Evolutionary conservation across 2,888 invertebrate genomes (phyloP), one percentile per base, ranked within the genome.

Genomic region (Halictus quadricinctus): DNA sequence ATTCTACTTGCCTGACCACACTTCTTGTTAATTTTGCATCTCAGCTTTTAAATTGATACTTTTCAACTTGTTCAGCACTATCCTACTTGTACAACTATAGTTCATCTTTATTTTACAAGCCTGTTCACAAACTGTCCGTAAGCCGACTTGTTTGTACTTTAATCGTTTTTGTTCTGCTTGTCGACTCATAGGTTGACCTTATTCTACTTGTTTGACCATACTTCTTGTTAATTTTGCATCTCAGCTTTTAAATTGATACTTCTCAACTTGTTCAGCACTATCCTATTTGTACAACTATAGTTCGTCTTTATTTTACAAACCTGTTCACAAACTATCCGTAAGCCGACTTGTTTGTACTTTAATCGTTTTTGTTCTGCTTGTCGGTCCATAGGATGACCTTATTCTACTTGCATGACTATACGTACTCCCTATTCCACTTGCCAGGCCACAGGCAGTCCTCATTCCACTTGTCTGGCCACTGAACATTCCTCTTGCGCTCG

Each of bases 401-500:
- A 64, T 64, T 64, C 64, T 64, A 64, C 64, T 64, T 29, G 64
- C 25, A 5, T 7, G 29, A 29, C 15, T 29, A 64, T 29, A 29
- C 29, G 25, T 60, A 21, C 15, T 12, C 13, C 25, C 25, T 60
- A 29, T 64, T 64, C 64, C 64, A 64, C 25, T 64, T 64, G 64
- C 64, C 15, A 64, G 64, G 15, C 29, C 29, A 29, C 29, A 15
- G 15, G 7, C 29, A 13, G 29, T 2, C 64, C 29, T 29, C 64
- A 29, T 64, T 64, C 29, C 29, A 64, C 29, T 64, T 64, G 64
- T 64, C 64, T 29, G 29, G 29, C 7, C 64, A 64, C 7, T 29
- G 64, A 64, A 64, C 64, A 64, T 29, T 64, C 64, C 29, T 64
- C 64, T 64, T 64, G 29, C 29, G 25, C 29, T 29, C 64, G 64